Conservation (phyloP, 2,113 vertebrate genomes). For the Regulus satrapa region DNA sequence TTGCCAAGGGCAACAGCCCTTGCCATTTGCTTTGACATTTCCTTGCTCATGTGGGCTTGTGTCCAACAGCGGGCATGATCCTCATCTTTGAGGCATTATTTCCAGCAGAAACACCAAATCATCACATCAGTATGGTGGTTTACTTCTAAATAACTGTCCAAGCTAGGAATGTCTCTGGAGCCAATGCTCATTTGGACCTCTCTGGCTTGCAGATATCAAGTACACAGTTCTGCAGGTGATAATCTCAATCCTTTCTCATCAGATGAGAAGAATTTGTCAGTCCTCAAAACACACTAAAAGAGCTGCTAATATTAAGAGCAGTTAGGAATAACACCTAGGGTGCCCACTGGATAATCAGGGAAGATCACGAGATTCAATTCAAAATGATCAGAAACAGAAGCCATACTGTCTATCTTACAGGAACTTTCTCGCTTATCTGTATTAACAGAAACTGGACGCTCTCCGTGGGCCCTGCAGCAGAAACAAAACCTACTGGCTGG, state of each 20-base stretch:
- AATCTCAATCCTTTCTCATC: not conserved
- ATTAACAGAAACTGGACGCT: not conserved
- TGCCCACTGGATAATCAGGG: not conserved
- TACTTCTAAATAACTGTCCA: not conserved
- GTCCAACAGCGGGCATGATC: not conserved
- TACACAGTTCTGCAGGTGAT: not conserved
- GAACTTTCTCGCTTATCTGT: not conserved
- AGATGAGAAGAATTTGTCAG: not conserved
- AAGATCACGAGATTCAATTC: not conserved
- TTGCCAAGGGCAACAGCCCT: not conserved
- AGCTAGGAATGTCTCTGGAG: not conserved
- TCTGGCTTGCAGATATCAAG: not conserved
- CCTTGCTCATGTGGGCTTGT: not conserved
- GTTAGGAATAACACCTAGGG: not conserved
- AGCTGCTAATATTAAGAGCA: not conserved
- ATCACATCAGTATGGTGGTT: not conserved
- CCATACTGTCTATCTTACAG: not conserved
- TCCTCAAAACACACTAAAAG: not conserved
- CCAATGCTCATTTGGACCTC: not conserved
- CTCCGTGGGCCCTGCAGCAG: not conserved
- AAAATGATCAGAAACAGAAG: not conserved
- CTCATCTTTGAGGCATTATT: not conserved
- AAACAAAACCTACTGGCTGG: not conserved
- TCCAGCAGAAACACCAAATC: not conserved
- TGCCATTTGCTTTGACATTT: not conserved